Evolutionary conservation across 2,797 vertebrate species (phyloP).

Genomic region (Rhynchonycteris naso): DNA sequence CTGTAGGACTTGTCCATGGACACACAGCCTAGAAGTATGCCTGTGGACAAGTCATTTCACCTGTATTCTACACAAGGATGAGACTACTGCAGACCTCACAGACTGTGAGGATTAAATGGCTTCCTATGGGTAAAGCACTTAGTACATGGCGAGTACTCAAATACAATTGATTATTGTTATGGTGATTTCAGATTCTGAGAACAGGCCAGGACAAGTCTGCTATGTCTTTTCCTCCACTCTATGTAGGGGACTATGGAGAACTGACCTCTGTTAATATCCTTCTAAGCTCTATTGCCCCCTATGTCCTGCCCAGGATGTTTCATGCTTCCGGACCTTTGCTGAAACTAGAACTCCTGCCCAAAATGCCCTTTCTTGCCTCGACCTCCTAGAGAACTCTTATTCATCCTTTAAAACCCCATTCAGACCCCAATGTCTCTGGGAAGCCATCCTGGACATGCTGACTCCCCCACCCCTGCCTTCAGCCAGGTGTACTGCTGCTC

Average conservation of each 20-base stretch:
- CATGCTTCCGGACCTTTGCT: not conserved
- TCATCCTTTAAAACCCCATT: conserved; percentile 26
- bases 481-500: not conserved
- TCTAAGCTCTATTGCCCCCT: not conserved
- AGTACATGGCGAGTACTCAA: not conserved
- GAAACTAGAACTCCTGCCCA: not conserved
- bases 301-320: not conserved
- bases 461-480: not conserved
- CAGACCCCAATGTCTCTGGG: not conserved
- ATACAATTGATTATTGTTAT: not conserved
- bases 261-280: not conserved
- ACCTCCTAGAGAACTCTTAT: conserved; percentile 15
- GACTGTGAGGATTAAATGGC: not conserved
- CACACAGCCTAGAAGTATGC: not conserved
- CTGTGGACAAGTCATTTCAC: not conserved
- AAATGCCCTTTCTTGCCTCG: not conserved
- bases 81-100: accelerated
- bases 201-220: not conserved
- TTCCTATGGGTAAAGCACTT: accelerated
- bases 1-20: not conserved
- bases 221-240: not conserved
- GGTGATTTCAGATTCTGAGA: not conserved
- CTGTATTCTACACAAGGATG: not conserved
- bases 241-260: no score
- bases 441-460: not conserved